Evolutionary conservation across 2,113 vertebrate species (phyloP), one percentile per base, ranked within the genome.

Genomic region (Pavo muticus): DNA sequence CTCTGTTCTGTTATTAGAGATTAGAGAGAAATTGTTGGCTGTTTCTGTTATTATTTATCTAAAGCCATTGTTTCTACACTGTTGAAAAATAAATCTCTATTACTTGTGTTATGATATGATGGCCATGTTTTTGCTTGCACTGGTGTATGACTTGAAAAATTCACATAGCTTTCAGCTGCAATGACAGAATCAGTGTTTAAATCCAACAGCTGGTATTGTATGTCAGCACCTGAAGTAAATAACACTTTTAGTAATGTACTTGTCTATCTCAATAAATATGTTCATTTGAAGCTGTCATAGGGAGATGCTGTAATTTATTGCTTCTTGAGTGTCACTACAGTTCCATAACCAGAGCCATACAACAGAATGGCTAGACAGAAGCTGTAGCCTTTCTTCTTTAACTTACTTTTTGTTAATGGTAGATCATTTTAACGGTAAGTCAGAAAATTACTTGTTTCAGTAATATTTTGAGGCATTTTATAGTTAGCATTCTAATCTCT

Each of bases 291-390:
- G 95, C 92, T 97, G 97, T 97, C 96, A 95, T 79, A 90, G 88
- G 18, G 44, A 95, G 90, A 97, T 91, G 94, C 86, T 44, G 20
- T 98, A 97, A 98, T 97, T 98, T 97, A 98, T 97, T 97, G 94
- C 73, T 96, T 42, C 70, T 73, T 37, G 30, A 79, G 48, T 88
- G 94, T 91, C 87, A 64, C 90, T 78, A 84, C 84, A 97, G 95
- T 67, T 86, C 17, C 44, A 74, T 44, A 69, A 72, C 16, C 59
- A 81, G 70, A 84, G 39, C 7, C 69, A 23, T 32, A 37, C 24
- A 84, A 94, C 48, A 92, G 65, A 88, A 91, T 65, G 56, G 23
- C 57, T 90, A 65, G 30, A 78, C 19, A 50, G 59, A 89, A 85
- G 75, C 11, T 30, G 50, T 71, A 21, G 4, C 9, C 6, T 77